Percentiles rank a stretch among this genome's conserved stretches.
phyloP scores from a whole-genome alignment of 2,113 vertebrate species.

The Phocoena sinus region DNA sequence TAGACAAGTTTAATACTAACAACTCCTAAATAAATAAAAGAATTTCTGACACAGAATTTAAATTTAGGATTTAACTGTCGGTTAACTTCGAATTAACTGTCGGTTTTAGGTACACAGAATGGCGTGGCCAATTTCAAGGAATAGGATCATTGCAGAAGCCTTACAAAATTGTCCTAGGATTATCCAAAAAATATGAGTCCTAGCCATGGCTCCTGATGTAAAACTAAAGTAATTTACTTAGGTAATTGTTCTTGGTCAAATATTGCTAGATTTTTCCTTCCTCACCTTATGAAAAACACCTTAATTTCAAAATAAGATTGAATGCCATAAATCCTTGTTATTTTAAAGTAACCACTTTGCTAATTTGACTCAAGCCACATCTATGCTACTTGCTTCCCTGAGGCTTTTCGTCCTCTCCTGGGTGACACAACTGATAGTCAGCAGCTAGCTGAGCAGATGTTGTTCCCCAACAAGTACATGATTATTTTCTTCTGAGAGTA shows the following conservation, averaged over 20 bases:
- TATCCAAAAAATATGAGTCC: not conserved
- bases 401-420: not conserved
- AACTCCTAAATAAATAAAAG: not conserved
- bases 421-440: not conserved
- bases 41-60: not conserved
- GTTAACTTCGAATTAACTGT: not conserved
- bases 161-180: not conserved
- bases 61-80: not conserved
- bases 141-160: not conserved
- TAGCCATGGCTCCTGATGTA: no score
- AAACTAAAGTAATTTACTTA: not conserved
- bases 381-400: not conserved
- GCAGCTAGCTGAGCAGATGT: slow-evolving; percentile 32
- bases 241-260: not conserved
- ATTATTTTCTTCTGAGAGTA: slow-evolving; percentile 30
- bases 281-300: not conserved
- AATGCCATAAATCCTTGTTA: not conserved
- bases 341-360: not conserved
- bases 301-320: not conserved
- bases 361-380: not conserved
- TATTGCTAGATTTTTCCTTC: not conserved
- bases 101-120: not conserved
- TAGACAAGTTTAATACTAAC: not conserved
- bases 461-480: not conserved
- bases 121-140: not conserved